Percentiles rank a stretch among this genome's conserved stretches.
phyloP scores from a whole-genome alignment of 2,797 vertebrate species.

The Oreochromis mossambicus region DNA sequence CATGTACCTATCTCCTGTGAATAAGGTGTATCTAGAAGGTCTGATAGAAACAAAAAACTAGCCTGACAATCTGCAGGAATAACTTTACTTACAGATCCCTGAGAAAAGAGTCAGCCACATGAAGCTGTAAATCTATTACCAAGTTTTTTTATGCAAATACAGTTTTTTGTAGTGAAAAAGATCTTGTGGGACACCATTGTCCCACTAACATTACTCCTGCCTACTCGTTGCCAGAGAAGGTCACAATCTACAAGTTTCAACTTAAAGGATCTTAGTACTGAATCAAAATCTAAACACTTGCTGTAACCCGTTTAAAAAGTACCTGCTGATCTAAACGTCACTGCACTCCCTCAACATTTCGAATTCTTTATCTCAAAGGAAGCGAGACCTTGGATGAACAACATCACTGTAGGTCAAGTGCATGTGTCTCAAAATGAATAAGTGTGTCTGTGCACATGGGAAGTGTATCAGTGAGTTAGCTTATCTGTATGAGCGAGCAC shows the following conservation, averaged over 20 bases:
- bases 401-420: conserved; percentile 10
- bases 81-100: neutral
- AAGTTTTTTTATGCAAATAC: neutral
- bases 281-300: neutral
- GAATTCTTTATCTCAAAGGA: neutral
- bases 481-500: conserved; percentile 47
- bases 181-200: neutral
- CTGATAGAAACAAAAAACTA: neutral
- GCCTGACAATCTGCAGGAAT: neutral
- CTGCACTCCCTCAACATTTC: neutral
- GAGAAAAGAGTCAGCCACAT: neutral
- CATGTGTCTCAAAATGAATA: neutral
- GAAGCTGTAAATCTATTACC: neutral
- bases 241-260: neutral
- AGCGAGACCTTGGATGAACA: neutral
- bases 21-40: neutral
- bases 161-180: neutral
- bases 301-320: neutral
- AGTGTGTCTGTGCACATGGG: neutral
- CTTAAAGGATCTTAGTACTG: neutral
- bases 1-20: neutral
- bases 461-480: conserved; percentile 11
- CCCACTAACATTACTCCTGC: neutral
- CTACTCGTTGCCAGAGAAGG: neutral
- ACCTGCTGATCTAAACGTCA: neutral